Base-by-base conservation (phyloP, 2,797 vertebrate species). In the Urosaurus nigricauda region DNA sequence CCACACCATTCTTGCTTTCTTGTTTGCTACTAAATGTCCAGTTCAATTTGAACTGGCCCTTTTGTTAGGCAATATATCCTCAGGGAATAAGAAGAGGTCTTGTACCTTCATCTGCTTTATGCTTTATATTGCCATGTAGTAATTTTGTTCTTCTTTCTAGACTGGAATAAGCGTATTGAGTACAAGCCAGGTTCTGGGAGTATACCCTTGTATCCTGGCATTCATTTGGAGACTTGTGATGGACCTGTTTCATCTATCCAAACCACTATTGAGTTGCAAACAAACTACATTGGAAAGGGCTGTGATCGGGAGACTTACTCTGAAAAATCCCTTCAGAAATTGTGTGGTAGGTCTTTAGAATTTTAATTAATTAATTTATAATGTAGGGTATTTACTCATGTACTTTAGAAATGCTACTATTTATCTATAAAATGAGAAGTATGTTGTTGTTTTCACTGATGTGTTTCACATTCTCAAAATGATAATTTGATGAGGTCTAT, bases 261-360 rank as follows among this genome's bases (percentile, higher is more conserved):
- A 91, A 97, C 97, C 89, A 98, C 97, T 0, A 97, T 98, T 40
- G 98, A 99, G 88, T 96, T 99, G 79, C 98, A 99, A 96, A 99
- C 97, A 75, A 98, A 97, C 75, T 98, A 98, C 91, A 98, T 98
- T 0, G 98, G 98, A n/a, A 99, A 98, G 90, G 98, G 98, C 92
- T 99, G 99, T 17, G 98, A 99, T 89, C 97, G 98, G 0, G 98
- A 99, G 94, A 98, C 98, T 0, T 99, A 99, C 96, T 98, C 98
- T 0, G 98, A 99, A 95, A 98, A 98, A 91, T 98, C 98, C 40
- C 97, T 99, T 43, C 98, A 99, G 96, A 98, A 98, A 85, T 96
- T 99, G 84, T 99, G 99, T 35, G 99, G 99, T 99, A 96, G 16
- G 98, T 94, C 65, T 87, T 56, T 73, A 29, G n/a, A 70, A 71